Evolutionary conservation across 2,113 vertebrate genomes (phyloP).

Genomic region (Spea multiplicata): DNA sequence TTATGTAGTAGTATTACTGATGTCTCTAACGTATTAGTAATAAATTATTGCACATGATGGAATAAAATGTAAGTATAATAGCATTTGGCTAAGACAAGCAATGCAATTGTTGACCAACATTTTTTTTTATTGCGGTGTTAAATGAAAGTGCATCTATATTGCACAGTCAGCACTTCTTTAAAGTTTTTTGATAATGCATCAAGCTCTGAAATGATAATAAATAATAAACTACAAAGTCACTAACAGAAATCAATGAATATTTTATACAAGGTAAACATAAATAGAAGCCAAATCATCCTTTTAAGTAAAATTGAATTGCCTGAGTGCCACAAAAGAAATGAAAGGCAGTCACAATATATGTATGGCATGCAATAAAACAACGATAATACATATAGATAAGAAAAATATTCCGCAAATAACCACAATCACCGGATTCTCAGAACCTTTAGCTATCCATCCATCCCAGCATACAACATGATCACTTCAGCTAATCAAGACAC

Average conservation of each 20-base stretch:
- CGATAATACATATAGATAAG: too few species aligned
- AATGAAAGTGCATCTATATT: conserved; percentile 16
- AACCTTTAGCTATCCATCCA: too few species aligned
- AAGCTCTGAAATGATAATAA: conserved; percentile 22
- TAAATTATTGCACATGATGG: conserved; percentile 2
- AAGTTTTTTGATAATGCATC: conserved; percentile 23
- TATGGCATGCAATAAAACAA: too few species aligned
- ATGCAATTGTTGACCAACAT: conserved; percentile 16
- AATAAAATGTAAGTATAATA: not conserved
- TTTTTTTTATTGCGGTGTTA: conserved; percentile 17
- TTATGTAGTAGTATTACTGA: not conserved
- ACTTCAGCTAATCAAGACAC: too few species aligned
- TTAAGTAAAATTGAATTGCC: too few species aligned
- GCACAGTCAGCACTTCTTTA: conserved; percentile 16
- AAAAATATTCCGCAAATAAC: too few species aligned
- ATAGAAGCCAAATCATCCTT: conserved; percentile 12
- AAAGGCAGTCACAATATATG: too few species aligned
- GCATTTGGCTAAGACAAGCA: conserved; percentile 15
- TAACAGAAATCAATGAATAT: conserved; percentile 35
- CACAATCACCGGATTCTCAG: too few species aligned
- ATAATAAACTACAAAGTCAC: conserved; percentile 17
- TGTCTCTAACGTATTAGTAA: conserved; percentile 13
- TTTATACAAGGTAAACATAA: conserved; percentile 27
- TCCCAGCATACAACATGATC: too few species aligned
- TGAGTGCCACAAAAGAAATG: too few species aligned